Evolutionary conservation across 2,113 vertebrate species (phyloP), one percentile per base, ranked within the genome.

Genomic region (Sinocyclocheilus anophthalmus): DNA sequence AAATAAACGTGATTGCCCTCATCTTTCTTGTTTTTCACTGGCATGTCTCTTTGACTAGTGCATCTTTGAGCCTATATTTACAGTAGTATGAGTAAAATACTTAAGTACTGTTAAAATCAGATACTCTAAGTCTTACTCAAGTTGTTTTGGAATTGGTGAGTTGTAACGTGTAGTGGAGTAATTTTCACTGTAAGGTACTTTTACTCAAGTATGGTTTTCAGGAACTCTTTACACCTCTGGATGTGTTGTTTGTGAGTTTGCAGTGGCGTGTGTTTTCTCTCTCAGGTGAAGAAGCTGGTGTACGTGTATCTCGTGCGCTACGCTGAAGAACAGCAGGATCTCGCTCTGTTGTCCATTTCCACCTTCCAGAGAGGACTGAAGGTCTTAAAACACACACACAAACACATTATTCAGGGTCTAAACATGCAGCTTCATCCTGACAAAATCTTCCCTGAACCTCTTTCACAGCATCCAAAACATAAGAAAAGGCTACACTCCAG

Each of bases 231-330:
- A 26, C 37, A 4, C 39, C 30, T 7, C 14, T 83, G 26, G 42
- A 11, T 59, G 65, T n/a, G 81, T 37, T n/a, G 1, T 86, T n/a
- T 78, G 33, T 87, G 20, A 53, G 50, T 53, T 53, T 16, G 13
- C 50, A 53, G 50, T 53, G 50, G 16, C 14, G 4, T 53, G 14
- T 81, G 16, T 39, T 9, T 78, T 65, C 12, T 45, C 5, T 81
- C 16, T 8, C 76, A 98, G 97, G 97, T 99, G 88, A 99, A 99
- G 94, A 99, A 99, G 93, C 93, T 99, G 72, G 98, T 99, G 16
- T 99, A 99, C 0, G 98, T 99, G 85, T 99, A 99, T 91, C 91
- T 99, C 91, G 98, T 99, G 79, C 97, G 98, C 55, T 99, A 99
- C 0, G 98, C 98, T 0, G 98, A 99, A 88, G 98, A 99, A 86